These are phyloP conservation scores for Unio delphinus DNA, from an alignment of 2,888 invertebrate species.

Conservation along the genomic window DNA sequence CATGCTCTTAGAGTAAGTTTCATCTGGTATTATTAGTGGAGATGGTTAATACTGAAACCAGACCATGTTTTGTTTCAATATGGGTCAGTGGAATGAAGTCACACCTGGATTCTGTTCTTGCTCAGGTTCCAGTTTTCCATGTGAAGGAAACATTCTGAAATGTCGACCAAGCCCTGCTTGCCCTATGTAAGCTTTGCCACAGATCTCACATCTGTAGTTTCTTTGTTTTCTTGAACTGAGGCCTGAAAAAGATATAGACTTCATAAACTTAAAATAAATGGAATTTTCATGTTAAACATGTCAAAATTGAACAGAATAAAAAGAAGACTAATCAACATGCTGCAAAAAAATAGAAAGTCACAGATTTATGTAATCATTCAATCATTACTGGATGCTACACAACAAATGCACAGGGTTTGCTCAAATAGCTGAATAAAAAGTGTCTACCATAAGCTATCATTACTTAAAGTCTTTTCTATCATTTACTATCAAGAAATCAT, in stretches of 20 bases:
- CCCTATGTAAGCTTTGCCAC: conserved; percentile 79
- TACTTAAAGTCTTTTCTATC: too few species aligned
- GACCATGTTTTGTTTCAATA: too few species aligned
- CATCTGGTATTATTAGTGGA: too few species aligned
- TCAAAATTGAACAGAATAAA: background rate
- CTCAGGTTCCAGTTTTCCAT: conserved; percentile 70
- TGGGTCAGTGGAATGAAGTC: background rate
- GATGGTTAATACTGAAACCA: too few species aligned
- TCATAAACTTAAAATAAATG: background rate
- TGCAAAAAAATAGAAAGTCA: background rate
- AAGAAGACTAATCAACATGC: background rate
- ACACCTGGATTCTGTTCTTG: conserved; percentile 31
- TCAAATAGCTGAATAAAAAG: too few species aligned
- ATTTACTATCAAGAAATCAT: too few species aligned
- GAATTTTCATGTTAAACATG: conserved; percentile 1
- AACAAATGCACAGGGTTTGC: too few species aligned
- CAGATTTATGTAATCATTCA: background rate
- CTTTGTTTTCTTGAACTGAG: conserved; percentile 52
- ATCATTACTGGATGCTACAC: background rate
- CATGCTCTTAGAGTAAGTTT: too few species aligned
- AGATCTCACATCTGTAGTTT: conserved; percentile 77
- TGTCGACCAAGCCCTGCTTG: conserved; percentile 77
- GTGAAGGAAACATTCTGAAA: conserved; percentile 77
- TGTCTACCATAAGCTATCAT: too few species aligned
- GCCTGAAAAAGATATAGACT: conserved; percentile 27